Conservation (phyloP, 2,888 invertebrate genomes). For the Eupithecia tripunctaria region DNA sequence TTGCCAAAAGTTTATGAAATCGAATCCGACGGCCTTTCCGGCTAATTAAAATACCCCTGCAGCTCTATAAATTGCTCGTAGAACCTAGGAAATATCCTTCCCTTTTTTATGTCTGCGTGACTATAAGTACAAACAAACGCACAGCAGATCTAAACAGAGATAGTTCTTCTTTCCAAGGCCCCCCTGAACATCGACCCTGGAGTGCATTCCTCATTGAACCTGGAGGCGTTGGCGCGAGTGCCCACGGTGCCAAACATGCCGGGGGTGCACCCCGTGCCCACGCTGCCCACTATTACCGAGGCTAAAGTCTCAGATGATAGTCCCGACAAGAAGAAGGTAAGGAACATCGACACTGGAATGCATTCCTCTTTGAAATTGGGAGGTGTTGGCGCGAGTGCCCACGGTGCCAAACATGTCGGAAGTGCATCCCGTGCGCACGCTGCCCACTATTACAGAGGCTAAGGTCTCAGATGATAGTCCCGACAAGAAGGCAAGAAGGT, state of each 20-base stretch:
- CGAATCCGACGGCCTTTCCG: too few relatives aligned
- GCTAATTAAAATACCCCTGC: too few relatives aligned
- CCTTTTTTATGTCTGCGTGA: too few relatives aligned
- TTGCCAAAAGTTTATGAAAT: too few relatives aligned
- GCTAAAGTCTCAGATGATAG: conserved; percentile 89
- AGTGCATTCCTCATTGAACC: conserved; percentile 95
- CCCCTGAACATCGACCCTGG: conserved; percentile 96
- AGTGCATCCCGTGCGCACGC: conserved; percentile 92
- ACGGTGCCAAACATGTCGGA: conserved; percentile 90
- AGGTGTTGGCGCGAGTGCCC: conserved; percentile 83
- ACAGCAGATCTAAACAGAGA: conserved; percentile 50
- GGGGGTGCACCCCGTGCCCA: conserved; percentile 92
- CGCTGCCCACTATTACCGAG: conserved; percentile 95
- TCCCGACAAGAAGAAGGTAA: conserved; percentile 65
- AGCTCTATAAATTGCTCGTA: too few relatives aligned
- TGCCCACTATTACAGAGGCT: conserved; percentile 95
- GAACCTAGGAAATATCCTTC: too few relatives aligned
- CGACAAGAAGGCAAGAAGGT: conserved; percentile 70
- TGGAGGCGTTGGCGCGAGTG: conserved; percentile 86
- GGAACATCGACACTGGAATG: too few relatives aligned
- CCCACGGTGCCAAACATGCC: conserved; percentile 89
- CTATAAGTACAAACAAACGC: background rate
- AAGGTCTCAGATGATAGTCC: conserved; percentile 87
- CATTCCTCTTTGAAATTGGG: too few relatives aligned
- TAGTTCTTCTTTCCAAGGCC: conserved; percentile 64